Evolutionary conservation across 2,113 vertebrate species (phyloP).

Genomic region (Neofelis nebulosa): DNA sequence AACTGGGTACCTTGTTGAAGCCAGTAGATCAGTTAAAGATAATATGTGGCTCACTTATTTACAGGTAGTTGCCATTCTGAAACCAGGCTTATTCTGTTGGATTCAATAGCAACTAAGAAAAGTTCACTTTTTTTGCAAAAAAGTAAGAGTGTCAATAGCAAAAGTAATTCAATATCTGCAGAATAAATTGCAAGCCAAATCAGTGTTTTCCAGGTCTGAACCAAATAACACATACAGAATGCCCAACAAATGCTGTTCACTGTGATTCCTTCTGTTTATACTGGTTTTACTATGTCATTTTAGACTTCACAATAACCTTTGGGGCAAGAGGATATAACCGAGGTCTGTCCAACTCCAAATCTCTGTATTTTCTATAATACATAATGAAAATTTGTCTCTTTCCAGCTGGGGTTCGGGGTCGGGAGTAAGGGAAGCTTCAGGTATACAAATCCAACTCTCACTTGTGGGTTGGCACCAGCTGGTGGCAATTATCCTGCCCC

Average conservation of each 20-base stretch:
- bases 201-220: slow-evolving; percentile 22
- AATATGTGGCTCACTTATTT: neutral
- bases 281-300: neutral
- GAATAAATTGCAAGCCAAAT: neutral
- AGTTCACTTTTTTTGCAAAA: slow-evolving; percentile 24
- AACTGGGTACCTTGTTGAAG: neutral
- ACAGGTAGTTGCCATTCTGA: neutral
- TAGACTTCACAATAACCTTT: neutral
- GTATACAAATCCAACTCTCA: neutral
- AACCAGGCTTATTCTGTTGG: neutral
- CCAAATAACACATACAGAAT: neutral
- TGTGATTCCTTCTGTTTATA: neutral
- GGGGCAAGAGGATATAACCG: neutral
- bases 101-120: neutral
- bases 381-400: neutral
- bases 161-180: slow-evolving; percentile 40
- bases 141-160: neutral
- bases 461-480: slow-evolving; percentile 17
- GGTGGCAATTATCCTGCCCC: neutral
- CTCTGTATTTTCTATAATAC: neutral
- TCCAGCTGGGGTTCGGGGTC: neutral
- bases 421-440: neutral
- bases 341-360: neutral
- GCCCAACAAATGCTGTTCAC: neutral
- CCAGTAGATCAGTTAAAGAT: neutral